Evolutionary conservation across 2,797 vertebrate genomes (phyloP).

Genomic region (Hydrophis major): DNA sequence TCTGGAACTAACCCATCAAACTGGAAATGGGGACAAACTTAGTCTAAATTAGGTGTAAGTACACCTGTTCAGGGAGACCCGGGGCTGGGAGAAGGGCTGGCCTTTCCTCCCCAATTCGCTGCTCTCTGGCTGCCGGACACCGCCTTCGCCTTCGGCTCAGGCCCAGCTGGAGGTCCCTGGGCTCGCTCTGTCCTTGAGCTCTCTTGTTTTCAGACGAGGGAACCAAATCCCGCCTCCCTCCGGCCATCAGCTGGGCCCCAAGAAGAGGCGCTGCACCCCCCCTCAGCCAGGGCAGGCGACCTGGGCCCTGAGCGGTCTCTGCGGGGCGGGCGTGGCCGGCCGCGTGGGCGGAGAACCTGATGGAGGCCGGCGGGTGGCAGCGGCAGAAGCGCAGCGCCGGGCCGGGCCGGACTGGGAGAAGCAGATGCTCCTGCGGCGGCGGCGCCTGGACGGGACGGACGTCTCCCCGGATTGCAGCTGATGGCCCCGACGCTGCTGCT

Average conservation of each 20-base stretch:
- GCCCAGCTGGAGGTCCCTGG: background rate
- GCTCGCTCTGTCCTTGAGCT: background rate
- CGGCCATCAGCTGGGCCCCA: background rate
- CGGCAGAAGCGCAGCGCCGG: background rate
- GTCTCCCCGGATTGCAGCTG: background rate
- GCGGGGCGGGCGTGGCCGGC: background rate
- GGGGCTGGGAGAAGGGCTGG: background rate
- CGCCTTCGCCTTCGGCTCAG: no score
- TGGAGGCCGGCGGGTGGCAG: background rate
- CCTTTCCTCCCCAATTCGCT: background rate
- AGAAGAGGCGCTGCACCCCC: no score
- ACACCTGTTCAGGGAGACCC: background rate
- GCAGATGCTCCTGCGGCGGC: background rate
- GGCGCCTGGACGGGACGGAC: background rate
- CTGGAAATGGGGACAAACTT: background rate
- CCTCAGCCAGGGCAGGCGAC: background rate
- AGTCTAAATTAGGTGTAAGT: background rate
- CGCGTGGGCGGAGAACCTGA: background rate
- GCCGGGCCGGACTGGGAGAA: no score
- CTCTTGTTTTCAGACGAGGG: no score
- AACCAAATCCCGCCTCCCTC: background rate
- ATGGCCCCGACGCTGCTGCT: slow-evolving; percentile 9
- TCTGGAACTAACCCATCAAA: background rate
- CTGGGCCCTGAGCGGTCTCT: background rate
- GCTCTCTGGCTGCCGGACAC: background rate